A percentile compares a stretch with the other conserved stretches of the same genome.
Conservation (phyloP, 2,113 vertebrate genomes). For the Megaceryle torquata region DNA sequence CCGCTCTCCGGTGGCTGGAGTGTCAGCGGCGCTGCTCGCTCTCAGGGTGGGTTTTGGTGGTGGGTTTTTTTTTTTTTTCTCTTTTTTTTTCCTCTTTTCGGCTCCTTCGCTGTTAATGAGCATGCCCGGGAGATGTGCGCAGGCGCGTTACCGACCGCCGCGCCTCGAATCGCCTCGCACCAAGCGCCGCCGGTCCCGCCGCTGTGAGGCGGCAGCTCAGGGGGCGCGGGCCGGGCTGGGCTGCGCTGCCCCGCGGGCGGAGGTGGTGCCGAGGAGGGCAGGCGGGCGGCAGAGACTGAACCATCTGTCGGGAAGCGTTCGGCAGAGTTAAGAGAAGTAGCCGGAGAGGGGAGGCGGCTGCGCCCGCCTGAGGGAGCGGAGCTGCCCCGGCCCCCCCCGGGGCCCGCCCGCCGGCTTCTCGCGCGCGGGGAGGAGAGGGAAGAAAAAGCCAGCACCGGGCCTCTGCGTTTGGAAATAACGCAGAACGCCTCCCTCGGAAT, state of each 20-base stretch:
- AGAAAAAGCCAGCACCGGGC: neutral
- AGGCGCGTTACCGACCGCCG: constrained; percentile 19
- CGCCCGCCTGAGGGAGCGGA: neutral
- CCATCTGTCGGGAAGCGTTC: fast-evolving
- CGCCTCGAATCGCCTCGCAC: neutral
- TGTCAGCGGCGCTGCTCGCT: neutral
- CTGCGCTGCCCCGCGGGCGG: neutral
- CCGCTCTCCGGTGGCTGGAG: neutral
- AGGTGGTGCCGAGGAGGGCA: neutral
- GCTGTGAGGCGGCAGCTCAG: neutral
- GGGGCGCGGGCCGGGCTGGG: neutral
- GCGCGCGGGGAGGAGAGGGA: fast-evolving
- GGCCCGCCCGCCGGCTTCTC: neutral
- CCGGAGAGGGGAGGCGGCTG: neutral
- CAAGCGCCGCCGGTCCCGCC: neutral
- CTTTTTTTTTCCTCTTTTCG: neutral
- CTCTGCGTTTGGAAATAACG: neutral
- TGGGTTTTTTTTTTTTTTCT: neutral
- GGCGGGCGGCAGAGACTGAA: neutral
- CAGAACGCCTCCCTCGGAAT: neutral
- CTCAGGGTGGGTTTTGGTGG: neutral
- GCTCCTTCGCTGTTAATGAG: constrained; percentile 35
- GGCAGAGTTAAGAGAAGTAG: neutral
- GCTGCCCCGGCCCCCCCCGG: neutral
- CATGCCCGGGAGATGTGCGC: constrained; percentile 56